These are phyloP conservation scores for Centropyge bicolor DNA, from an alignment of 2,797 vertebrate genomes.

Conservation along the genomic window DNA sequence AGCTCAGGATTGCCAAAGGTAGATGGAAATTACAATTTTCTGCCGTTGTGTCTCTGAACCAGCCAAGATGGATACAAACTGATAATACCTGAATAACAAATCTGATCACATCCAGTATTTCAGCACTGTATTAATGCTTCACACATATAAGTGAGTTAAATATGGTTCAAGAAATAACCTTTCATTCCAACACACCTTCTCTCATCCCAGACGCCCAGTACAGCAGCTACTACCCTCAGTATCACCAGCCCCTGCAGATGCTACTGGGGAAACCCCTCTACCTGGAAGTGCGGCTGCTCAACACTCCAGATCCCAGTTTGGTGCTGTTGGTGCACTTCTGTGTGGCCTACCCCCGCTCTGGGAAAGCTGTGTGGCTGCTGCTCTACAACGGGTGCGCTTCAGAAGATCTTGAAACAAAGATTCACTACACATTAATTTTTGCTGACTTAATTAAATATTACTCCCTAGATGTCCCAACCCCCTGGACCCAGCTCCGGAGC, in stretches of 20 bases:
- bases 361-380: slow-evolving; percentile 84
- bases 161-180: neutral
- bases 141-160: neutral
- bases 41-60: neutral
- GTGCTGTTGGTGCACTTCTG: slow-evolving; percentile 87
- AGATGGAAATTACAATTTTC: neutral
- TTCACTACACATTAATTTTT: neutral
- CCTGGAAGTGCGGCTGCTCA: slow-evolving; percentile 85
- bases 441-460: neutral
- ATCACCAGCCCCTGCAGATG: slow-evolving; percentile 85
- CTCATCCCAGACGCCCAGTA: slow-evolving; percentile 78
- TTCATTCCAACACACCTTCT: slow-evolving; percentile 1
- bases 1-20: slow-evolving; percentile 87
- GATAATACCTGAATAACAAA: neutral
- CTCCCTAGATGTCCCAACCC: slow-evolving; percentile 83
- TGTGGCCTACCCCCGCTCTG: slow-evolving; percentile 87
- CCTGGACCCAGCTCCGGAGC: slow-evolving; percentile 73
- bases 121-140: fast-evolving
- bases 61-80: neutral
- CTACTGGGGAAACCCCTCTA: slow-evolving; percentile 84
- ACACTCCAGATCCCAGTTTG: slow-evolving; percentile 79
- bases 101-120: neutral
- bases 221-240: slow-evolving; percentile 83
- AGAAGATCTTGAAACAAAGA: neutral
- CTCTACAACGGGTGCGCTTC: slow-evolving; percentile 84